phyloP scores from a whole-genome alignment of 2,797 vertebrate genomes.

The Lates japonicus region DNA sequence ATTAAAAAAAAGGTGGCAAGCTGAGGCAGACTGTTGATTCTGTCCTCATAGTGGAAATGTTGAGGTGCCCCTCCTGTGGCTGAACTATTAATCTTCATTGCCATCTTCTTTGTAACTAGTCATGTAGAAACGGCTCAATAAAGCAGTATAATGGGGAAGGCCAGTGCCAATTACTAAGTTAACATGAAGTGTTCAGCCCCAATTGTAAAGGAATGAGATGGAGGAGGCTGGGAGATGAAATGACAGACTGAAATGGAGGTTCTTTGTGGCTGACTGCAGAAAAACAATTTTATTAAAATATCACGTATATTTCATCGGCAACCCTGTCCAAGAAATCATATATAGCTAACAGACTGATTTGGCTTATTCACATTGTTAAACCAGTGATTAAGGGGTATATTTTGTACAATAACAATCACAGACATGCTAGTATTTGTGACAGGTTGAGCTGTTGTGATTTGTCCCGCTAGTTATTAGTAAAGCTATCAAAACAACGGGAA shows the following conservation, averaged over 20 bases:
- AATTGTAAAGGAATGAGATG: conserved; percentile 94
- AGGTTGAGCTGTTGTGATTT: conserved; percentile 10
- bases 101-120: conserved; percentile 99
- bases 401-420: too few relatives aligned
- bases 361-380: conserved; percentile 32
- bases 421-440: conserved; percentile 4
- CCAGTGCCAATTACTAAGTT: conserved; percentile 99
- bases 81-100: conserved; percentile 99
- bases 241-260: conserved; percentile 85
- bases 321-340: conserved; percentile 24
- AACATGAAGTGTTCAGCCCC: conserved; percentile 99
- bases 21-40: conserved; percentile 91
- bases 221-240: too few relatives aligned
- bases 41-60: conserved; percentile 91
- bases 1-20: conserved; percentile 66
- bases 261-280: too few relatives aligned
- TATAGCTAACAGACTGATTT: conserved; percentile 8
- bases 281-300: conserved; percentile 67
- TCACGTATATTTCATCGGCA: conserved; percentile 49
- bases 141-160: conserved; percentile 98
- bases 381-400: conserved; percentile 44
- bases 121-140: conserved; percentile 99
- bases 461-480: conserved; percentile 3
- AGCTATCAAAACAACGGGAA: conserved; percentile 6
- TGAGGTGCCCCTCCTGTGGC: conserved; percentile 91